Base-by-base conservation (phyloP, 2,113 vertebrate genomes). In the Ahaetulla prasina region DNA sequence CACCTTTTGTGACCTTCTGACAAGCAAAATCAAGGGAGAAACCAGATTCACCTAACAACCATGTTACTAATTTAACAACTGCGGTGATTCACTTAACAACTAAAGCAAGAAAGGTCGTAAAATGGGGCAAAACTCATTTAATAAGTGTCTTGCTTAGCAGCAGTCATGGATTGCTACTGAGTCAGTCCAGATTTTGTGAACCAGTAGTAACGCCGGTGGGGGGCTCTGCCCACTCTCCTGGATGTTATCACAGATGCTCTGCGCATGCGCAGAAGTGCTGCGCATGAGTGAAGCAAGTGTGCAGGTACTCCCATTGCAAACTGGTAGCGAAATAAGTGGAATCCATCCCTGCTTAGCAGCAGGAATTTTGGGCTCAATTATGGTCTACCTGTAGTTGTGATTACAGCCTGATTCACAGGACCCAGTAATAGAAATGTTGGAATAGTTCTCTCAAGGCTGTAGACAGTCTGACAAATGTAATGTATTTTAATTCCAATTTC, bases 401-500 rank as follows among this genome's bases (percentile, higher is more conserved):
- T n/a, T 68, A 20, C 18, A 89, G 68, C 93, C 86, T 94, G 11
- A n/a, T 91, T 95, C 90, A 85, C 91, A 92, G 93, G 49, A 54
- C 53, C 92, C 95, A 52, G 63, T 89, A 85, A 87, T 91, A 93
- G 90, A 94, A 90, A 96, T 93, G 86, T 91, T 94, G 87, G 35
- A 93, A 95, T 93, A 60, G 90, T 85, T 60, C 92, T 92, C 93
- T 68, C 95, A 93, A 89, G 92, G 68, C 85, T 94, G 23, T 60
- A 35, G 49, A 60, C 23, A 89, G 89, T 91, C 92, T 95, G 95
- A 95, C 8, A 49, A 94, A 95, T 88, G 39, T 94, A 92, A 93
- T 47, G 9, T 92, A 22, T 92, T 93, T 4, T 89, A 92, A 39
- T 95, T 95, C 94, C 96, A 89, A 92, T 96, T 94, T 94, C 92